Percentiles rank a stretch among this genome's conserved stretches.
phyloP scores from a whole-genome alignment of 2,113 vertebrate genomes.

The Xiphophorus hellerii region DNA sequence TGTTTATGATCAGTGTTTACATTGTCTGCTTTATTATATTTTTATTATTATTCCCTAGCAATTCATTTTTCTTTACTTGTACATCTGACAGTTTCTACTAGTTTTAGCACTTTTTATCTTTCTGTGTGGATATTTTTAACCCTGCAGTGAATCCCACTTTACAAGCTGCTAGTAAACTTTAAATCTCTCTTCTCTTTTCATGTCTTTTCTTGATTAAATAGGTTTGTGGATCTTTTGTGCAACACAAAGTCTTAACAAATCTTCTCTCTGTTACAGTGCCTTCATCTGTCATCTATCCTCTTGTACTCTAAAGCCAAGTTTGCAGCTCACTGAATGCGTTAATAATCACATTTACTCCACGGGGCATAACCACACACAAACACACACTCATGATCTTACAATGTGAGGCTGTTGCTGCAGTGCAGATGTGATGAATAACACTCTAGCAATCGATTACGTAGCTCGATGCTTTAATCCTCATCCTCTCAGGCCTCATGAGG shows the following conservation, averaged over 20 bases:
- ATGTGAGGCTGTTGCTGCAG: slow-evolving; percentile 36
- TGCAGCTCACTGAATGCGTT: slow-evolving; percentile 7
- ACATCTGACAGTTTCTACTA: too few species aligned
- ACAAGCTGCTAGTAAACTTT: too few species aligned
- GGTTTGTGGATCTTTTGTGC: not conserved
- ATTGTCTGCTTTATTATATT: too few species aligned
- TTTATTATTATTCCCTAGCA: too few species aligned
- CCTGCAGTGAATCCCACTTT: too few species aligned
- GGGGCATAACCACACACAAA: slow-evolving; percentile 15
- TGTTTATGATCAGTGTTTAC: too few species aligned
- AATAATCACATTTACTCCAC: slow-evolving; percentile 20
- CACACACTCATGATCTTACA: not conserved
- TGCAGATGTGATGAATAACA: slow-evolving; percentile 47
- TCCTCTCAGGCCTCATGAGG: slow-evolving; percentile 28
- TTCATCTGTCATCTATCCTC: not conserved
- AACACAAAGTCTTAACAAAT: slow-evolving; percentile 8
- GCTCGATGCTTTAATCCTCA: slow-evolving; percentile 56
- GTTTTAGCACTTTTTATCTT: too few species aligned
- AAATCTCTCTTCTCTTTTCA: not conserved
- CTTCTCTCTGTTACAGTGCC: not conserved
- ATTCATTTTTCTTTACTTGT: too few species aligned
- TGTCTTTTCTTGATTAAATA: not conserved
- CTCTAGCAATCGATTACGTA: slow-evolving; percentile 40
- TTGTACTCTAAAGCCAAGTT: slow-evolving; percentile 14
- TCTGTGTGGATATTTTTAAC: too few species aligned